Conservation (phyloP, 2,888 invertebrate genomes). For the Noctua janthina region DNA sequence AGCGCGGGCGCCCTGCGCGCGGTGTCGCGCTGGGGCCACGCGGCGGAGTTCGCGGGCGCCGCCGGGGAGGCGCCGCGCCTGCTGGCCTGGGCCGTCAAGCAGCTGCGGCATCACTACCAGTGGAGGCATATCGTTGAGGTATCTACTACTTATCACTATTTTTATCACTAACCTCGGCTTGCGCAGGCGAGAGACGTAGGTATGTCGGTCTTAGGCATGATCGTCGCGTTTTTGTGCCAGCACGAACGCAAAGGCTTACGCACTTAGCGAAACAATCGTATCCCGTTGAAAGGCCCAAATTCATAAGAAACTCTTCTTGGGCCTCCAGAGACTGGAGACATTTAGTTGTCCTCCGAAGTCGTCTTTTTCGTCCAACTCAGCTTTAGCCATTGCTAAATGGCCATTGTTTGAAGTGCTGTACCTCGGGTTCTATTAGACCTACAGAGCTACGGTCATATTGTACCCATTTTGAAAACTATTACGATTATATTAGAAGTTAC, state of each 20-base stretch:
- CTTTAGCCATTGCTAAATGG: not conserved
- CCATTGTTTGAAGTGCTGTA: too few relatives aligned
- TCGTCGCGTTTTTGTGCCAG: not conserved
- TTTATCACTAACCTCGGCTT: not conserved
- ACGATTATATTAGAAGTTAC: not conserved
- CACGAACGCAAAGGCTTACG: not conserved
- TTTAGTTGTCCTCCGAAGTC: too few relatives aligned
- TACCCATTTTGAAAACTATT: not conserved
- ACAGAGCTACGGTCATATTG: too few relatives aligned
- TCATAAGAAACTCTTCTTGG: not conserved
- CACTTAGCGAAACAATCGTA: not conserved
- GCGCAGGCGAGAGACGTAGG: too few relatives aligned
- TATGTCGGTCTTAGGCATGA: too few relatives aligned
- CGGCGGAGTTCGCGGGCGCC: slow-evolving; percentile 95
- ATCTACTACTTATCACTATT: not conserved
- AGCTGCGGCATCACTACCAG: slow-evolving; percentile 59
- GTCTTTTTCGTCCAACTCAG: too few relatives aligned
- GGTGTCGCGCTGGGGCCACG: slow-evolving; percentile 94
- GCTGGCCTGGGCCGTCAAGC: slow-evolving; percentile 91
- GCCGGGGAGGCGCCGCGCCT: slow-evolving; percentile 96
- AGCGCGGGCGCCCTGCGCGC: slow-evolving; percentile 90
- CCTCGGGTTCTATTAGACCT: too few relatives aligned
- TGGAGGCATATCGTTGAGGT: slow-evolving; percentile 64
- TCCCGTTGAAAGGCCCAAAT: too few relatives aligned
- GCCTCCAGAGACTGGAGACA: too few relatives aligned